Evolutionary conservation across 2,888 invertebrate species (phyloP).

Genomic region (Hermaeophaga mercurialis): DNA sequence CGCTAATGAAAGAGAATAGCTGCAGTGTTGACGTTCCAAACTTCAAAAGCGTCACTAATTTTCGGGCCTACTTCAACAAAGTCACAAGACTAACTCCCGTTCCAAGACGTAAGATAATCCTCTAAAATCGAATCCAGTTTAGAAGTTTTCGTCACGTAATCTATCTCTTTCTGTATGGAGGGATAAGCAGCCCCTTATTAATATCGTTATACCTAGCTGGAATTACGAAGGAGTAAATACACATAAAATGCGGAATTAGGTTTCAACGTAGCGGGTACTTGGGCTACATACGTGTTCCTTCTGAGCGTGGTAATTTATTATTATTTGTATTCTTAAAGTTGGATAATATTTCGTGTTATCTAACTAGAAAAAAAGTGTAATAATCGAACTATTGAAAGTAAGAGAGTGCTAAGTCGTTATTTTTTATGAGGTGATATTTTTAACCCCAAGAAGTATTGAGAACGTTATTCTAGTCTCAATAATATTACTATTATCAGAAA

Average conservation of each 20-base stretch:
- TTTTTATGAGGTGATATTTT: too few species aligned
- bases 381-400: too few species aligned
- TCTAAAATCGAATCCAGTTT: conserved; percentile 21
- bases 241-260: conserved; percentile 12
- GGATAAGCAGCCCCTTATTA: conserved; percentile 18
- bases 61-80: conserved; percentile 17
- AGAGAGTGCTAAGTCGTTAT: too few species aligned
- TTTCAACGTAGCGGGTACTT: too few species aligned
- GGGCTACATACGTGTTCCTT: too few species aligned
- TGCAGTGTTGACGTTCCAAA: background rate
- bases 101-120: conserved; percentile 11
- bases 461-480: too few species aligned
- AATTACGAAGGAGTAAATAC: conserved; percentile 14
- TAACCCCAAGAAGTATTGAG: too few species aligned
- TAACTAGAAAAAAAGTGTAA: too few species aligned
- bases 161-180: conserved; percentile 18
- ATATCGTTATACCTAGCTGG: conserved; percentile 17
- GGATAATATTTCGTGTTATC: too few species aligned
- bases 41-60: conserved; percentile 14
- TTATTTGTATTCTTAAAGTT: too few species aligned
- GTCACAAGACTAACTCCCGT: conserved; percentile 14
- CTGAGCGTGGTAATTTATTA: too few species aligned
- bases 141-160: conserved; percentile 26
- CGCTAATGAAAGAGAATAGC: background rate
- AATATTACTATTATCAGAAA: too few species aligned